Evolutionary conservation across 2,888 invertebrate species (phyloP), one percentile per base, ranked within the genome.

Genomic region (Anoncus sp.): DNA sequence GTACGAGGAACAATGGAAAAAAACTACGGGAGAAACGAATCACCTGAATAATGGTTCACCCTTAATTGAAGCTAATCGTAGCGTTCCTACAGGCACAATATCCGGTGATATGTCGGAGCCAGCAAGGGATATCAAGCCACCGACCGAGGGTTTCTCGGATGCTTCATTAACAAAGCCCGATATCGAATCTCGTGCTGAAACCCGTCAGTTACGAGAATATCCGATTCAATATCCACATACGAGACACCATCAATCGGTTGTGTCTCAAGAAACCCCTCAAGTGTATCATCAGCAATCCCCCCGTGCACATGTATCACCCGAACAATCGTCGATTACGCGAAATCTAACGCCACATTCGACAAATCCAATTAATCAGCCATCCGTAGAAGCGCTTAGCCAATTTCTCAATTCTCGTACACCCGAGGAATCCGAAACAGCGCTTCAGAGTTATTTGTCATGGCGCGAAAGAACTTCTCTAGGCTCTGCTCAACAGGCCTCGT

Each of bases 331-430:
- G 10, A 20, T 43, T 6, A 1, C 35, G 1, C 14, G n/a, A 38
- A 53, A 73, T 38, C 22, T 27, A 1, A 9, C 27, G 12, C 0
- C 18, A n/a, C 35, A 57, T 12, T 16, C n/a, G 16, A 16, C 63
- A 18, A 53, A 45, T 24, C 18, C 72, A 22, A 51, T 60, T 16
- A 40, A 1, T n/a, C 51, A 24, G 20, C 59, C 57, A 9, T 60
- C 79, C 2, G 45, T 49, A 16, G 47, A 75, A 22, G 89, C 90
- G 0, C 69, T 90, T 14, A 83, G 78, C 55, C 81, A 72, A 10
- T 89, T 90, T 38, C 69, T 90, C 1, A 87, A 87, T 20, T 90
- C 90, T 0, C 84, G 81, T 65, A 89, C 89, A 4, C 90, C 89
- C 0, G 87, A 87, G 35, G 89, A 90, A 51, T 90, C 90, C 10